A percentile compares a stretch with the other conserved stretches of the same genome.
phyloP scores from a whole-genome alignment of 1,140 invertebrate species.

The Pseudomyrmex sp. region DNA sequence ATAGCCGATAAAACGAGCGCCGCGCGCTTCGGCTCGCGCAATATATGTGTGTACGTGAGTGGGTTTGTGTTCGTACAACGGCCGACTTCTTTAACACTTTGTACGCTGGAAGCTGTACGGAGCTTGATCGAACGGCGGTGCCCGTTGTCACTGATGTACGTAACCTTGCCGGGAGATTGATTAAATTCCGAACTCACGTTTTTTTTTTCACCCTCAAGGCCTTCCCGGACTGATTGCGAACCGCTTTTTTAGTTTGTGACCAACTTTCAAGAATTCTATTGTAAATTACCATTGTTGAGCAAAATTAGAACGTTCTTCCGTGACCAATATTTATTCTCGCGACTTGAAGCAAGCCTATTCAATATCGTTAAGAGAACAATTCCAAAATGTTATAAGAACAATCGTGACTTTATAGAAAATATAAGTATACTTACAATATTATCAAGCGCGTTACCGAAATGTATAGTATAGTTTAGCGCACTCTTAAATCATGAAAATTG shows the following conservation, averaged over 20 bases:
- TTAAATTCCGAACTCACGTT: conserved; percentile 52
- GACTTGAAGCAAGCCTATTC: background rate
- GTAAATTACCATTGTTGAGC: conserved; percentile 4
- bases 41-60: conserved; percentile 1
- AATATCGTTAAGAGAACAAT: background rate
- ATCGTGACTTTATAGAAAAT: no score
- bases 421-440: no score
- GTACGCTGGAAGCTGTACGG: conserved; percentile 44
- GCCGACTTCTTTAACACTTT: conserved; percentile 55
- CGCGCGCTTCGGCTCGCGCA: conserved; percentile 17
- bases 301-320: background rate
- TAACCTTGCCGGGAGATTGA: conserved; percentile 55
- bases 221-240: conserved; percentile 42
- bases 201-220: conserved; percentile 4
- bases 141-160: conserved; percentile 56
- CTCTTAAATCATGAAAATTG: no score
- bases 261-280: conserved; percentile 26
- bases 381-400: no score
- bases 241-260: conserved; percentile 32
- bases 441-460: no score
- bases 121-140: conserved; percentile 56
- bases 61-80: conserved; percentile 22
- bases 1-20: conserved; percentile 57
- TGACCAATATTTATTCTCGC: background rate
- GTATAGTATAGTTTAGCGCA: no score